Base-by-base conservation (phyloP, 2,888 invertebrate species). In the Epinotia nisella region DNA sequence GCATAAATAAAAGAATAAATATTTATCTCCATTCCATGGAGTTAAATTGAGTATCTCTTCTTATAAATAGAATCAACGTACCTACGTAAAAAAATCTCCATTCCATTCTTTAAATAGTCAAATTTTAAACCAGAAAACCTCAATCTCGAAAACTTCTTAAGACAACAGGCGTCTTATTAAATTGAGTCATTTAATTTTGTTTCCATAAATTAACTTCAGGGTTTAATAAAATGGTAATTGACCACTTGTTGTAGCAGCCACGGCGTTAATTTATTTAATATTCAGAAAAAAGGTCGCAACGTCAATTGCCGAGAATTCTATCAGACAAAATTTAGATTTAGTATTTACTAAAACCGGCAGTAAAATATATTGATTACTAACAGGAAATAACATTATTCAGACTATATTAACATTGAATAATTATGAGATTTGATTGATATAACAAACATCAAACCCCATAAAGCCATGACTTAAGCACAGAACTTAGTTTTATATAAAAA, bases 191-290 rank as follows among this genome's bases (percentile, higher is more conserved):
- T 73, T 73, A 62, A 73, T 69, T 58, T 73, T 61, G 69, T 64
- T 73, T 73, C 64, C 69, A 73, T 73, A 73, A 69, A 73, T 68
- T 68, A 73, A 69, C 73, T 69, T 39, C 62, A 39, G 41, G 73
- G 58, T 64, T 64, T 73, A 69, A 73, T 73, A 73, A 73, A 69
- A 73, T 73, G 68, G 64, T 73, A 73, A 73, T 73, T 19, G 58
- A 64, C 62, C 64, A 64, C 68, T 73, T 59, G 64, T 51, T 51
- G 69, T 51, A 69, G 67, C 62, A 29, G 56, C 51, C 58, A 17
- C 24, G 39, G 68, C 64, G 58, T 73, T 69, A 68, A 73, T 69
- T 69, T 61, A 68, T 72, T 66, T 66, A 72, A 62, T 67, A 68
- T 68, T 72, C 61, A 61, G 55, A 65, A 71, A 65, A 71, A 71